These are phyloP conservation scores for Pseudomyrmex dendroicus DNA, from an alignment of 1,140 invertebrate species.

Conservation along the genomic window DNA sequence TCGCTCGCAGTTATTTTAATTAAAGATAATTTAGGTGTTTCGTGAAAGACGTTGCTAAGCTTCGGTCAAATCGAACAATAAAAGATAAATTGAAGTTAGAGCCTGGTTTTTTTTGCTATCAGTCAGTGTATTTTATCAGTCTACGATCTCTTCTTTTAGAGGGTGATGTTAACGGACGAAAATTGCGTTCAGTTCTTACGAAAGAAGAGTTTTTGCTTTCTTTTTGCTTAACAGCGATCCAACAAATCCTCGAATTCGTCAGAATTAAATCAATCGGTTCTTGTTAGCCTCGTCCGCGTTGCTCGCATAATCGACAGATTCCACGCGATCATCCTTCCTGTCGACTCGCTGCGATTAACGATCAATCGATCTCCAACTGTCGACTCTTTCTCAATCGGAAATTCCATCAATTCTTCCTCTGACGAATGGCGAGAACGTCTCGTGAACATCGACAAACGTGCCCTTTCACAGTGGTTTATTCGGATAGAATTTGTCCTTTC, in stretches of 20 bases:
- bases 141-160: background rate
- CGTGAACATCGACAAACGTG: constrained; percentile 17
- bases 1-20: constrained; percentile 33
- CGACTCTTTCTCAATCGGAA: constrained; percentile 33
- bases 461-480: constrained; percentile 6
- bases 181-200: too few species aligned
- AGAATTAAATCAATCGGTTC: background rate
- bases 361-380: constrained; percentile 23
- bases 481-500: constrained; percentile 5
- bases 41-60: background rate
- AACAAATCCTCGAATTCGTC: background rate
- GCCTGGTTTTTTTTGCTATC: constrained; percentile 8
- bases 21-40: background rate
- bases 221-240: background rate
- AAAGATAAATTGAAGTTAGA: background rate
- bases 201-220: too few species aligned
- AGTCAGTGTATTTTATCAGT: constrained; percentile 11
- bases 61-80: background rate
- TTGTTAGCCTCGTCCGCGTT: background rate
- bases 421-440: background rate
- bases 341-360: constrained; percentile 3
- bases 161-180: background rate
- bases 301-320: constrained; percentile 13
- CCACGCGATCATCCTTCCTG: constrained; percentile 21
- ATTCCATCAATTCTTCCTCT: constrained; percentile 30